phyloP scores from a whole-genome alignment of 2,797 vertebrate species.

The Dromococcyx pavoninus region DNA sequence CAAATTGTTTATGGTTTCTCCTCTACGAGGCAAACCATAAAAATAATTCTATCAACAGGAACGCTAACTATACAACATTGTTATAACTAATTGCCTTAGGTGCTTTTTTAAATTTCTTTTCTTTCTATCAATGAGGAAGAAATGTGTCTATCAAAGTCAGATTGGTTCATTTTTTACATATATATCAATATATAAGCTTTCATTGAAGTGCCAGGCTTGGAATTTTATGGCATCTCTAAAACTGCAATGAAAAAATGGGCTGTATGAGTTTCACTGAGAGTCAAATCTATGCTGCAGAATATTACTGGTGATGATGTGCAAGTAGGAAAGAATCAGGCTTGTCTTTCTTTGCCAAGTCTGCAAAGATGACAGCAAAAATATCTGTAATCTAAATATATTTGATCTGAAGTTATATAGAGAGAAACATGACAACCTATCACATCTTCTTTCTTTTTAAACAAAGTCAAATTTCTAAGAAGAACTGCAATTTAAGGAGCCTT shows the following conservation, averaged over 20 bases:
- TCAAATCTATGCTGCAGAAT: background rate
- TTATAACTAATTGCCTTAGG: background rate
- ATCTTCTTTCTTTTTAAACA: conserved; percentile 43
- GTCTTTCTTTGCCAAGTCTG: conserved; percentile 39
- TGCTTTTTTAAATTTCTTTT: background rate
- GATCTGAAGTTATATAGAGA: conserved; percentile 48
- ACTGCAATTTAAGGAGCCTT: conserved; percentile 37
- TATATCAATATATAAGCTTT: background rate
- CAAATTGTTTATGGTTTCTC: background rate
- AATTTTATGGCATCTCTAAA: background rate
- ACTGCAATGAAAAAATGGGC: background rate
- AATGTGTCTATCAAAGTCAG: background rate
- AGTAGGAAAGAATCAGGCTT: conserved; percentile 27
- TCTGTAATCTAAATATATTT: conserved; percentile 65
- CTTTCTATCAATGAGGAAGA: background rate
- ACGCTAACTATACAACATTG: background rate
- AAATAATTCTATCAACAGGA: background rate
- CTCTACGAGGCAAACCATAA: background rate
- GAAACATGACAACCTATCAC: conserved; percentile 62
- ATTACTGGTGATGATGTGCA: background rate
- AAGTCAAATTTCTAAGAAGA: conserved; percentile 38
- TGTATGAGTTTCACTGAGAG: background rate
- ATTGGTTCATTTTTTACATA: background rate
- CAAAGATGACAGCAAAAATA: conserved; percentile 50
- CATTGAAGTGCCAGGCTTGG: background rate